These are phyloP conservation scores for Idaea biselata DNA, from an alignment of 2,888 invertebrate genomes.

Conservation along the genomic window DNA sequence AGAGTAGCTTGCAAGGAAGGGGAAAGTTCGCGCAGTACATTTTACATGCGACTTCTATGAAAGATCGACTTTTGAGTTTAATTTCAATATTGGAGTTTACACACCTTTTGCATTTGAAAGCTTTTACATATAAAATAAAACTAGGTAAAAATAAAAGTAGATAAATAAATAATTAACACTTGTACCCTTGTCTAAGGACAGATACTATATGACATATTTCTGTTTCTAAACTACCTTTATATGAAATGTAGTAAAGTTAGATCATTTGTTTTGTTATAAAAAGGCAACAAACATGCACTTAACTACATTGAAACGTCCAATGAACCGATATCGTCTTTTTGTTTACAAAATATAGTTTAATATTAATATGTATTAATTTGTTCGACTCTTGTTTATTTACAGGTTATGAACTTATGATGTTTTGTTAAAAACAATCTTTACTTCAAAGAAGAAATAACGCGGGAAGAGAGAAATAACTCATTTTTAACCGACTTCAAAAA, in stretches of 20 bases:
- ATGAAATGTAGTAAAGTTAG: not conserved
- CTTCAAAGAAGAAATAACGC: too few species aligned
- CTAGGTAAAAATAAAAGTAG: too few species aligned
- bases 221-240: not conserved
- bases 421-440: too few species aligned
- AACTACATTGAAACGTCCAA: not conserved
- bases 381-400: not conserved
- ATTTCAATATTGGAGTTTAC: too few species aligned
- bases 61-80: too few species aligned
- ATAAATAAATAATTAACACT: not conserved
- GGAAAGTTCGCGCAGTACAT: not conserved
- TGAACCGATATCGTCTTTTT: not conserved
- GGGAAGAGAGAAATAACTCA: too few species aligned
- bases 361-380: slow-evolving; percentile 9
- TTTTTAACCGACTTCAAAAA: too few species aligned
- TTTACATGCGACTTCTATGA: too few species aligned
- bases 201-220: not conserved
- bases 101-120: not conserved
- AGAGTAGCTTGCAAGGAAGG: too few species aligned
- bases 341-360: not conserved
- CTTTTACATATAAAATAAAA: not conserved
- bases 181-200: not conserved
- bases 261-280: slow-evolving; percentile 5
- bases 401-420: not conserved
- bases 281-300: not conserved